Base-by-base conservation (phyloP, 2,888 invertebrate species). In the Stenotaenia linearis region DNA sequence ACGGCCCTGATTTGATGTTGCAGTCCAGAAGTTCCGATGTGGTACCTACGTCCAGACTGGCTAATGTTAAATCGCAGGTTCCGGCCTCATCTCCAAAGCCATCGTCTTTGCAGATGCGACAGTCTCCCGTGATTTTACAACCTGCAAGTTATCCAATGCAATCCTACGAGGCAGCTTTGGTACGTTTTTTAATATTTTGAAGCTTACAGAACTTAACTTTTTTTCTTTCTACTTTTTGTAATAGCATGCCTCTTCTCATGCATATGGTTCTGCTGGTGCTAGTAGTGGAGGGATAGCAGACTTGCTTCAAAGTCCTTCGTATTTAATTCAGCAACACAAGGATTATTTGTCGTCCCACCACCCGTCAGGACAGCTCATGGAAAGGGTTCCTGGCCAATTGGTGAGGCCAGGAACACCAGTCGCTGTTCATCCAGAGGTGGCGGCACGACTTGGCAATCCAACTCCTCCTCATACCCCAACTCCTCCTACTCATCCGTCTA, bases 401-500 rank as follows among this genome's bases (percentile, higher is more conserved):
- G 81, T 82, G 50, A 80, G 82, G 15, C 80, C 83, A 35, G 78
- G 82, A n/a, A 82, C 82, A 25, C 82, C 82, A 25, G 81, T 81
- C 30, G 81, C 82, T 50, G 81, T 82, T 30, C 80, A 79, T 78
- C 80, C 82, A 10, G 83, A 83, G 25, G 77, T 83, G 56, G 82
- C 81, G 28, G 80, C 80, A 30, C 78, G 82, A 7, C 78, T 82
- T 21, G 82, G 82, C 1, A 82, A 82, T 78, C 82, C 83, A 4
- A 83, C 83, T 1, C 82, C 83, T 75, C 83, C 83, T 2, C 82
- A 82, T 61, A 82, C 83, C 21, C 82, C 83, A 1, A 82, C 83
- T 18, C 83, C 83, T 69, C 82, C 83, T 3, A 81, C 75, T 56
- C 81, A 81, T 32, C 80, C 79, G 10, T 81, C 81, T 10, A 45